A percentile compares a stretch with the other conserved stretches of the same genome.
Conservation (phyloP, 1,140 invertebrate species). For the Drosophila nasuta region DNA sequence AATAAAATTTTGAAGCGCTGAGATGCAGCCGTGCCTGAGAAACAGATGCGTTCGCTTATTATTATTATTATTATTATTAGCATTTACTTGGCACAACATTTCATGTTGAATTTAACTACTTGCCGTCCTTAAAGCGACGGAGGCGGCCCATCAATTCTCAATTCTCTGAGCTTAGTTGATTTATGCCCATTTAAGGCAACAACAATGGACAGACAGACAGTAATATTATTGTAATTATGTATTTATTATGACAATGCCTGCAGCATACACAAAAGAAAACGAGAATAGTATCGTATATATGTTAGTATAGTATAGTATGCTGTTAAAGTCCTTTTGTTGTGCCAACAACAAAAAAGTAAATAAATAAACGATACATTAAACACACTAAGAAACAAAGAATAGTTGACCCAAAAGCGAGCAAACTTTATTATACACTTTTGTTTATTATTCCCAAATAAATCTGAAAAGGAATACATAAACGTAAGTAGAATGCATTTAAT, state of each 20-base stretch:
- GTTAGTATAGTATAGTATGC: neutral
- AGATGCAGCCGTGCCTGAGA: too few species aligned
- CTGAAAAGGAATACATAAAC: too few species aligned
- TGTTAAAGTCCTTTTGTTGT: neutral
- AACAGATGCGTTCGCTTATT: too few species aligned
- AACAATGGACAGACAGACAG: constrained; percentile 16
- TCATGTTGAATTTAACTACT: too few species aligned
- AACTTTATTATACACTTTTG: neutral
- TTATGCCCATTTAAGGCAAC: constrained; percentile 32
- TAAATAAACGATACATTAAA: constrained; percentile 2
- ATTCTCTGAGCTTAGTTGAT: constrained; percentile 23
- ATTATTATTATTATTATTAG: too few species aligned
- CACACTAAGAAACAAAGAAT: neutral
- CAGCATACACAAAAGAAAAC: constrained; percentile 13
- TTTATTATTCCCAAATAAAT: too few species aligned
- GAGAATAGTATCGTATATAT: neutral
- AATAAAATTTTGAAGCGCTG: constrained; percentile 27
- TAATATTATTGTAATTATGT: constrained; percentile 41
- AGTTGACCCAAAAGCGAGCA: neutral
- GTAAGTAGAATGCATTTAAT: too few species aligned
- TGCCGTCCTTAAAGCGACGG: neutral
- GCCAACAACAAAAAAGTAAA: neutral
- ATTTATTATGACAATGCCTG: constrained; percentile 37
- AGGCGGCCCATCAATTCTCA: neutral
- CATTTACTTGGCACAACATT: too few species aligned